phyloP scores from a whole-genome alignment of 2,113 vertebrate species.

The Mus musculus region GRCm39 chrX:99549001-99549500 shows the following conservation, averaged over 20 bases:
- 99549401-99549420: not conserved
- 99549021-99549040: not conserved
- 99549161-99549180: not conserved
- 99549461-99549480: slow-evolving; percentile 18
- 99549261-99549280: slow-evolving; percentile 17
- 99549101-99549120: slow-evolving; percentile 25
- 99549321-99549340: not conserved
- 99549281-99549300: not conserved
- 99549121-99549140: not conserved
- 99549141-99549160: not conserved
- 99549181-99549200: not conserved
- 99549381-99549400: not conserved
- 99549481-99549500: slow-evolving; percentile 39
- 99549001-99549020: not conserved
- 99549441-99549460: not conserved
- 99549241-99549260: not conserved
- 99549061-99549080: slow-evolving; percentile 29
- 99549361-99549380: slow-evolving; percentile 24
- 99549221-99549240: slow-evolving; percentile 54
- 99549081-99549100: not conserved
- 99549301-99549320: not conserved
- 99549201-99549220: not conserved
- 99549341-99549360: slow-evolving; percentile 12
- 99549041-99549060: slow-evolving; percentile 11
- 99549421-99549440: not conserved